phyloP scores from a whole-genome alignment of 2,797 vertebrate genomes.

The Nannoperca obscura region DNA sequence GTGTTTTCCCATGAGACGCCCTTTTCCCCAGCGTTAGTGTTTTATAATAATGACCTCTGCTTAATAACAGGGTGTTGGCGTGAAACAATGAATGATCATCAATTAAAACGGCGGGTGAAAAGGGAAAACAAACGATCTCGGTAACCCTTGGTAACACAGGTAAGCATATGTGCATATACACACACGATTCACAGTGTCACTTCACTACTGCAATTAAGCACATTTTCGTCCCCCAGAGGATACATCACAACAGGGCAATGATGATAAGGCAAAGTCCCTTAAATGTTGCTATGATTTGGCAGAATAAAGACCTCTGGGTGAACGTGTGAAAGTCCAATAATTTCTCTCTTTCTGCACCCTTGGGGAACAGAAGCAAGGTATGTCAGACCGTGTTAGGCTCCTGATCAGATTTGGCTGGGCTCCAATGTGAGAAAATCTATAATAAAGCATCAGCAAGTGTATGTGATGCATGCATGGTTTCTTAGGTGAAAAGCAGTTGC shows the following conservation, averaged over 20 bases:
- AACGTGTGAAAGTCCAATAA: conserved; percentile 62
- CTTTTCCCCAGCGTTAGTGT: conserved; percentile 60
- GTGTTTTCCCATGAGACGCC: conserved; percentile 62
- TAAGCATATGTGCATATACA: conserved; percentile 17
- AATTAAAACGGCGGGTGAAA: conserved; percentile 70
- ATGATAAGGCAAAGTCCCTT: conserved; percentile 69
- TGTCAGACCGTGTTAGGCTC: conserved; percentile 46
- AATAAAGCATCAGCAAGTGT: conserved; percentile 34
- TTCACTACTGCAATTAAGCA: conserved; percentile 75
- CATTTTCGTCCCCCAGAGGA: conserved; percentile 64
- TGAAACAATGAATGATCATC: conserved; percentile 81
- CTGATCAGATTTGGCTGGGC: conserved; percentile 32
- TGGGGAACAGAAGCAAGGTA: conserved; percentile 35
- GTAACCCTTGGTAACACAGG: conserved; percentile 56
- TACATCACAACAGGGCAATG: conserved; percentile 54
- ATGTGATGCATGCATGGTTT: background rate
- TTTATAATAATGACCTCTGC: conserved; percentile 76
- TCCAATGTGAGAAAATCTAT: conserved; percentile 45
- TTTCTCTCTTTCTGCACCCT: conserved; percentile 67
- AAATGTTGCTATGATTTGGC: conserved; percentile 69
- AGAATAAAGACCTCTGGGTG: conserved; percentile 73
- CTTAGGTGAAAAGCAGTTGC: background rate
- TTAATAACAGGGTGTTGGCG: conserved; percentile 74
- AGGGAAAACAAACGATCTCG: conserved; percentile 74
- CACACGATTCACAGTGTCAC: conserved; percentile 19